Base-by-base conservation (phyloP, 2,888 invertebrate genomes). In the Cyaniris semiargus region DNA sequence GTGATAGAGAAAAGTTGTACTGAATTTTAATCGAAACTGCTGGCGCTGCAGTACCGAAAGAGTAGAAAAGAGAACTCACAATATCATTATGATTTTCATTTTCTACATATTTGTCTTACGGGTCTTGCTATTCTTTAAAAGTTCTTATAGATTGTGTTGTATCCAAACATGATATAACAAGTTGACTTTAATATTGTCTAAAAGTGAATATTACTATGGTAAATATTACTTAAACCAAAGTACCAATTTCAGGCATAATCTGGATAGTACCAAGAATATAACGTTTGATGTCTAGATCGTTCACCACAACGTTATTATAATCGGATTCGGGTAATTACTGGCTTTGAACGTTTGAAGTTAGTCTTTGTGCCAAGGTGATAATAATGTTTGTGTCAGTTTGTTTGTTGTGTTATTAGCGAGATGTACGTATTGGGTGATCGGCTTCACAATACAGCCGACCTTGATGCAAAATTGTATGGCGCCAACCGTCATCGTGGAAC, bases 381-480 rank as follows among this genome's bases (percentile, higher is more conserved):
- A 66, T 31, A 7, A 5, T 66, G 27, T 66, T 66, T 66, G 27
- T 66, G 66, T 66, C 13, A 27, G 66, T 66, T 27, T 66, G 31
- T 66, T 66, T 27, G 66, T 66, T 66, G 3, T 66, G 66, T 31
- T 66, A 6, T 27, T 66, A 66, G 66, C 27, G 15, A 13, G 23
- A 5, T 66, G 15, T 66, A 31, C 23, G 6, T 66, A 31, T 27
- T 66, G 18, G 31, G 27, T 18, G 66, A 66, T 60, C 23, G 23
- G 66, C 15, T 66, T 18, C 27, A 66, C 66, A 66, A 66, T 27
- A 66, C 27, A 31, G 18, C 27, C 6, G 66, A 27, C 66, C 66
- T 66, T 66, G 66, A 66, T 18, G 66, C 27, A 31, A 31, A 66
- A 18, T 27, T 66, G 66, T 31, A 66, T 66, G 60, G 66, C 66